Conservation (phyloP, 2,888 invertebrate species). For the Eupithecia subumbrata region DNA sequence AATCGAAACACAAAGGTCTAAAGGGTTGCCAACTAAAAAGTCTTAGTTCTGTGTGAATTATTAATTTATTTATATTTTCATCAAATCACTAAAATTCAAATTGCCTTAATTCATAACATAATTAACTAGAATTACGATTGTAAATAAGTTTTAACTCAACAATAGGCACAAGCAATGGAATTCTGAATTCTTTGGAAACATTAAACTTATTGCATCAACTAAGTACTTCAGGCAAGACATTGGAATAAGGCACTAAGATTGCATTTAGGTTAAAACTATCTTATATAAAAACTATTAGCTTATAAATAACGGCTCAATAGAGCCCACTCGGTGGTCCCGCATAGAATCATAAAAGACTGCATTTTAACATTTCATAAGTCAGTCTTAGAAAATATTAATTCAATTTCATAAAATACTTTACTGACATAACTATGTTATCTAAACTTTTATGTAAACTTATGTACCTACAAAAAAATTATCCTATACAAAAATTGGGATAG, state of each 20-base stretch:
- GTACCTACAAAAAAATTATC: background rate
- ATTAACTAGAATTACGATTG: conserved; percentile 13
- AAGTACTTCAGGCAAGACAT: conserved; percentile 65
- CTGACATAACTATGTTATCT: background rate
- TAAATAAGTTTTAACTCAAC: conserved; percentile 30
- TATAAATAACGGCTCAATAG: conserved; percentile 1
- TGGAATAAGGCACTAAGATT: conserved; percentile 64
- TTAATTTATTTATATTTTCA: conserved; percentile 36
- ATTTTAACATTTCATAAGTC: conserved; percentile 33
- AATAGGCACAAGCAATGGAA: conserved; percentile 34
- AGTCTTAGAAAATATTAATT: conserved; percentile 30
- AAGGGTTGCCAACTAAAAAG: background rate
- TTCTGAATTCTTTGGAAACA: conserved; percentile 39
- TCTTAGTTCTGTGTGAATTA: conserved; percentile 31
- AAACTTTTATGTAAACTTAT: background rate
- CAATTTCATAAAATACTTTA: background rate
- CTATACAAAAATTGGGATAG: background rate
- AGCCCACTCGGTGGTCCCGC: conserved; percentile 59
- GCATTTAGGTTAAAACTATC: conserved; percentile 23
- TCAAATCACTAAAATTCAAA: conserved; percentile 25
- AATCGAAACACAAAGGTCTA: background rate
- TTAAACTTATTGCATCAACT: conserved; percentile 42
- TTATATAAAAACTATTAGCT: conserved; percentile 1
- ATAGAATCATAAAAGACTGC: conserved; percentile 46
- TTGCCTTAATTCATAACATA: conserved; percentile 18